phyloP scores from a whole-genome alignment of 2,113 vertebrate species.

The Ochotona princeps region DNA sequence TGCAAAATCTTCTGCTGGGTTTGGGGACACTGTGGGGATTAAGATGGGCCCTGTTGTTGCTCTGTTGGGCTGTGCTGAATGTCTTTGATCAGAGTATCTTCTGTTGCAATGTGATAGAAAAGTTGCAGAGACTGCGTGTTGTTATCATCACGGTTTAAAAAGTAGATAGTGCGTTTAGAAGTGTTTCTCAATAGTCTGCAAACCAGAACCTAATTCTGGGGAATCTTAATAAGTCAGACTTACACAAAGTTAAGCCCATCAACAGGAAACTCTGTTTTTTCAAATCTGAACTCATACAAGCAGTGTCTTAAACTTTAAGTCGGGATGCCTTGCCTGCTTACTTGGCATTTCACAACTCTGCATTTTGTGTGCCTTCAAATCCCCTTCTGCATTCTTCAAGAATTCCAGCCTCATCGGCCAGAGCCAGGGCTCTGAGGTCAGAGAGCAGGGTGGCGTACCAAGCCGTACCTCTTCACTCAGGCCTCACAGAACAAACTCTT shows the following conservation, averaged over 20 bases:
- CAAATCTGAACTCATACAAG: not conserved
- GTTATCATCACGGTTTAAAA: not conserved
- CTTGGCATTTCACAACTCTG: not conserved
- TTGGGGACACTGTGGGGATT: not conserved
- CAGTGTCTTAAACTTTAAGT: slow-evolving; percentile 6
- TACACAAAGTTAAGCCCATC: not conserved
- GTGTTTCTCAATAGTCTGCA: not conserved
- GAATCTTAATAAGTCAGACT: slow-evolving; percentile 15
- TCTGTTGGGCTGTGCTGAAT: not conserved
- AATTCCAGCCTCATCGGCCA: not conserved
- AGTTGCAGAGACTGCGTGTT: not conserved
- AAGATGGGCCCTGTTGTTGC: not conserved
- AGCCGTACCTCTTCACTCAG: slow-evolving; percentile 50
- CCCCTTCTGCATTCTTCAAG: not conserved
- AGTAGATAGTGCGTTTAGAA: not conserved
- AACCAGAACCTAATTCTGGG: not conserved
- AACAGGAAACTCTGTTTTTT: not conserved
- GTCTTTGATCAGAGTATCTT: not conserved
- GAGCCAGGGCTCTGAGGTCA: not conserved
- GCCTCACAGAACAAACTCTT: slow-evolving; percentile 39
- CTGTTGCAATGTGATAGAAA: slow-evolving; percentile 2
- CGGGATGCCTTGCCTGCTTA: not conserved
- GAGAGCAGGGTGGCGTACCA: slow-evolving; percentile 65
- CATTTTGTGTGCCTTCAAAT: not conserved
- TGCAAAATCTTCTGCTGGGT: slow-evolving; percentile 32